These are phyloP conservation scores for Trissolcus basalis DNA, from an alignment of 1,140 invertebrate species.

Conservation along the genomic window DNA sequence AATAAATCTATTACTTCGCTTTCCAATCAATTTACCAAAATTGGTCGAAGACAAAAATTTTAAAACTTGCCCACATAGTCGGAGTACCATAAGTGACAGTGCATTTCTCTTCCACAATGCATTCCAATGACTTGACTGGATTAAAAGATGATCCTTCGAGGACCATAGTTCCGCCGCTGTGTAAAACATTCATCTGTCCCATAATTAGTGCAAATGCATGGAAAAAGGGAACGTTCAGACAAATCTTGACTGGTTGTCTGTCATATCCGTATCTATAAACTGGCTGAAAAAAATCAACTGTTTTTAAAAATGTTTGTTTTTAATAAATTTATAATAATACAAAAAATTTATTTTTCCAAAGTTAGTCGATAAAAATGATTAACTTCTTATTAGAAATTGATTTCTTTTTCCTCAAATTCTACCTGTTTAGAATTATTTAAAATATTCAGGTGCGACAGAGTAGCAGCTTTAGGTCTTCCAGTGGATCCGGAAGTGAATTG, in stretches of 20 bases:
- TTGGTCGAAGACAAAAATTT: neutral
- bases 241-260: no score
- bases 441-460: slow-evolving; percentile 87
- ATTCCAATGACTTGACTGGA: slow-evolving; percentile 80
- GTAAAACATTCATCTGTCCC: slow-evolving; percentile 79
- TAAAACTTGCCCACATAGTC: slow-evolving; percentile 93
- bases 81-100: slow-evolving; percentile 92
- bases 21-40: slow-evolving; percentile 3
- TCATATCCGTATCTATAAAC: slow-evolving; percentile 79
- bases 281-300: no score
- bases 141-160: slow-evolving; percentile 83
- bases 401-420: no score
- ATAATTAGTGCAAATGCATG: slow-evolving; percentile 91
- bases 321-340: no score
- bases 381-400: no score
- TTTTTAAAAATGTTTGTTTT: no score
- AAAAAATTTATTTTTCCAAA: no score
- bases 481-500: slow-evolving; percentile 95
- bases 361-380: no score
- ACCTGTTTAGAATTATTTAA: slow-evolving; percentile 88
- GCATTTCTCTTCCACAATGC: slow-evolving; percentile 85
- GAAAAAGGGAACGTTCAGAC: slow-evolving; percentile 92
- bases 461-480: slow-evolving; percentile 91
- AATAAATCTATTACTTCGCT: no score
- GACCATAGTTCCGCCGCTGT: slow-evolving; percentile 83